Conservation (phyloP, 1,140 invertebrate genomes). For the Thaumatotibia leucotreta region DNA sequence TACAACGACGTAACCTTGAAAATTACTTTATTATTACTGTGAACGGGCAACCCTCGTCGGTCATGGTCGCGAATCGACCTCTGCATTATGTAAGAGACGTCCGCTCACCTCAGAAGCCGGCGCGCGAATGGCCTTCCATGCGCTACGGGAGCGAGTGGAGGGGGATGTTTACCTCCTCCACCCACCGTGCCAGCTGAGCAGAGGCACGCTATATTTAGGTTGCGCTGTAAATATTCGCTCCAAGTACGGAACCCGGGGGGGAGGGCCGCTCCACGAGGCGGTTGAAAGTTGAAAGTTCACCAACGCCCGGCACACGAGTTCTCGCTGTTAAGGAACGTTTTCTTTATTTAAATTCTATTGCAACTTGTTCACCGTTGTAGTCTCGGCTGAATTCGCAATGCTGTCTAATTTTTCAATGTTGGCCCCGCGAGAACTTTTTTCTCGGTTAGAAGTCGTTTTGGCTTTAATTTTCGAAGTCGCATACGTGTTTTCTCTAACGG, state of each 20-base stretch:
- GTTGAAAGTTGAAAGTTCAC: slow-evolving; percentile 74
- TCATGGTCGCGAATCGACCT: slow-evolving; percentile 55
- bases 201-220: slow-evolving; percentile 73
- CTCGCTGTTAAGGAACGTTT: slow-evolving; percentile 62
- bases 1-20: slow-evolving; percentile 50
- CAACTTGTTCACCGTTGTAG: slow-evolving; percentile 61
- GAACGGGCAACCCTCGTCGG: slow-evolving; percentile 57
- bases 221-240: slow-evolving; percentile 74
- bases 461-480: slow-evolving; percentile 33
- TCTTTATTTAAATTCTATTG: slow-evolving; percentile 74
- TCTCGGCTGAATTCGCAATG: slow-evolving; percentile 55
- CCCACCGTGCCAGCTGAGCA: slow-evolving; percentile 69
- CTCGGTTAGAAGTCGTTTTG: slow-evolving; percentile 26
- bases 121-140: slow-evolving; percentile 56
- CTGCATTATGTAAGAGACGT: slow-evolving; percentile 42
- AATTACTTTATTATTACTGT: slow-evolving; percentile 43
- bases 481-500: slow-evolving; percentile 27
- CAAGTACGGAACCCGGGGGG: slow-evolving; percentile 59
- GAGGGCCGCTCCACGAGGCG: slow-evolving; percentile 49
- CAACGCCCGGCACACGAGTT: slow-evolving; percentile 61
- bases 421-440: slow-evolving; percentile 28
- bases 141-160: slow-evolving; percentile 22
- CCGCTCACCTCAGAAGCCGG: slow-evolving; percentile 51
- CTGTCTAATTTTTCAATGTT: slow-evolving; percentile 54
- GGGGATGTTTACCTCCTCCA: slow-evolving; percentile 61